phyloP scores from a whole-genome alignment of 2,113 vertebrate species.

The Myodes glareolus region DNA sequence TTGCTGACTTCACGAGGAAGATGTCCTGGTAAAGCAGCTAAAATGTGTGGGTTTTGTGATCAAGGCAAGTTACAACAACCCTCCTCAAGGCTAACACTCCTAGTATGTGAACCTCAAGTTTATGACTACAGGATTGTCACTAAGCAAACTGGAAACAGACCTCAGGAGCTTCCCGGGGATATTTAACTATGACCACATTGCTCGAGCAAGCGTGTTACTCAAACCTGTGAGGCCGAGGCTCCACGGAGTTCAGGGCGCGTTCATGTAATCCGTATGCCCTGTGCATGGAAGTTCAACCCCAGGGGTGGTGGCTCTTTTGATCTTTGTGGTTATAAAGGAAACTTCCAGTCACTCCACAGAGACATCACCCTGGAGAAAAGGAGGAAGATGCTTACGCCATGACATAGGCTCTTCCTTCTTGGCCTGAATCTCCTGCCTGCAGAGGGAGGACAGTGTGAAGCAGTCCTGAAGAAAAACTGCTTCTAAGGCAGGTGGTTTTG shows the following conservation, averaged over 20 bases:
- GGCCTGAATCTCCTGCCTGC: slow-evolving; percentile 13
- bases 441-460: not conserved
- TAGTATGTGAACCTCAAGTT: not conserved
- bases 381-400: slow-evolving; percentile 6
- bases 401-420: slow-evolving; percentile 15
- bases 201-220: not conserved
- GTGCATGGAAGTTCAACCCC: not conserved
- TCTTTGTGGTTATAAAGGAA: slow-evolving; percentile 65
- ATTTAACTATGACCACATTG: not conserved
- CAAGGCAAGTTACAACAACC: not conserved
- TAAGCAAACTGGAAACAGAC: not conserved
- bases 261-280: slow-evolving; percentile 47
- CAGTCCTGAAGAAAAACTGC: not conserved
- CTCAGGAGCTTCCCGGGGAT: not conserved
- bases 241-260: not conserved
- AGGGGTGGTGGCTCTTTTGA: slow-evolving; percentile 55
- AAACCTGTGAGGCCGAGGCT: slow-evolving; percentile 59
- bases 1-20: slow-evolving; percentile 35
- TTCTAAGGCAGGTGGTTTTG: not conserved
- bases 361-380: slow-evolving; percentile 14
- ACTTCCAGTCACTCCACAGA: slow-evolving; percentile 52
- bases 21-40: slow-evolving; percentile 20
- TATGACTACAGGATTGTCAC: not conserved
- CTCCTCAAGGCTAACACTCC: not conserved
- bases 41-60: not conserved